Base-by-base conservation (phyloP, 2,888 invertebrate genomes). In the Fabriciana adippe region DNA sequence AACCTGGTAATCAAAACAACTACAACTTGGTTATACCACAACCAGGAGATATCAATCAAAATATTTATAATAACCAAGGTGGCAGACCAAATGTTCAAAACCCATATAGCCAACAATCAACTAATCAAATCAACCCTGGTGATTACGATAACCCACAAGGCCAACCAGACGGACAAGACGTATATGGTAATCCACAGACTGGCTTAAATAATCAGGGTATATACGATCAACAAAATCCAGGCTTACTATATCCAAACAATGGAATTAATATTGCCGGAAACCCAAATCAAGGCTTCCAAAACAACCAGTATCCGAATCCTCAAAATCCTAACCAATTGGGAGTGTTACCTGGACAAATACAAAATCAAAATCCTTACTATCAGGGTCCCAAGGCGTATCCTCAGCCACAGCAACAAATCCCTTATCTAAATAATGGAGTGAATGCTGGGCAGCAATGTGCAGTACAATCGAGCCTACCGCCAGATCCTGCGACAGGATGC, bases 401-500 rank as follows among this genome's bases (percentile, higher is more conserved):
- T 50, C 64, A 67, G 41, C 64, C 66, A 50, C 66, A 67, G 35
- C 71, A 69, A 55, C 65, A 65, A 51, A 56, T 70, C 73, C 69
- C 68, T 35, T 56, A 55, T 16, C 16, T 51, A 18, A 69, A 66
- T 57, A 65, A 70, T 47, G 61, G 60, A 60, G 64, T 67, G 60
- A 73, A 74, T 68, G 65, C 71, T 54, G 74, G 51, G 64, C 77
- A 76, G 35, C 83, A 85, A 73, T 89, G 90, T 70, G 70, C 79
- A 35, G 66, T 68, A 13, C 69, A 81, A 80, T 81, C 83, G 69
- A 86, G 80, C 74, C 79, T 82, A 41, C 86, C 87, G 3, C 89
- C 89, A 3, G 79, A 81, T 57, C 85, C 88, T 55, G 75, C 81
- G 69, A 78, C 85, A 56, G 86, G 83, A 66, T 91, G 91, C 76